phyloP scores from a whole-genome alignment of 2,888 invertebrate genomes.

The Cryptocheilus praepositus region DNA sequence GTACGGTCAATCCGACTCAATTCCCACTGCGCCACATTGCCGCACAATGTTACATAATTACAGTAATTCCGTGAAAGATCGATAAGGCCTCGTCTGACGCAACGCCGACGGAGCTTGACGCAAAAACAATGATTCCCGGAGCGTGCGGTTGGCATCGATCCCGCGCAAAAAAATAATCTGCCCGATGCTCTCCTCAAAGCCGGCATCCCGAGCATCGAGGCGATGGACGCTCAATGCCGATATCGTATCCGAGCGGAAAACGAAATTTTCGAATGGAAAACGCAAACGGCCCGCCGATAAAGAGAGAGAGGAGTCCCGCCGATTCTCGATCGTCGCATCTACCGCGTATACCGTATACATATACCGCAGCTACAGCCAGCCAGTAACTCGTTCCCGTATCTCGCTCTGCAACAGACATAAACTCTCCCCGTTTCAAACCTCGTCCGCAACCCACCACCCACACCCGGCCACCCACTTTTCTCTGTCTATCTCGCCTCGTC shows the following conservation, averaged over 20 bases:
- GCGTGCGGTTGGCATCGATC: too few relatives aligned
- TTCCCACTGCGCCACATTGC: too few relatives aligned
- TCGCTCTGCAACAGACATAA: constrained; percentile 62
- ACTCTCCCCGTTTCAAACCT: constrained; percentile 43
- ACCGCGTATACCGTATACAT: constrained; percentile 10
- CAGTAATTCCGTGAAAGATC: neutral
- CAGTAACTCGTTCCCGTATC: constrained; percentile 57
- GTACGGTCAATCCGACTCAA: too few relatives aligned
- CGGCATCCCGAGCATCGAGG: neutral
- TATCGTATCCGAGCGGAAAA: constrained; percentile 45
- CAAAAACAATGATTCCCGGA: too few relatives aligned
- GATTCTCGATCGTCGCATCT: constrained; percentile 42
- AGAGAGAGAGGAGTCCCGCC: constrained; percentile 29
- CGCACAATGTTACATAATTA: too few relatives aligned
- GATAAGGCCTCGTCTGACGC: neutral
- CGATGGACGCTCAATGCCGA: constrained; percentile 37
- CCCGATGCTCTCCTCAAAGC: neutral
- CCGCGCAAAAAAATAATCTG: neutral
- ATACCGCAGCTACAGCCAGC: constrained; percentile 21
- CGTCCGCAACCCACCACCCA: neutral
- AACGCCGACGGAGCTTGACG: too few relatives aligned
- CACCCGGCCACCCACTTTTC: neutral
- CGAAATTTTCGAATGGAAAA: constrained; percentile 46
- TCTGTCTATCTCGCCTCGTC: constrained; percentile 8
- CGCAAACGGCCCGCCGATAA: constrained; percentile 42